phyloP scores from a whole-genome alignment of 2,113 vertebrate genomes.

The Myxocyprinus asiaticus region DNA sequence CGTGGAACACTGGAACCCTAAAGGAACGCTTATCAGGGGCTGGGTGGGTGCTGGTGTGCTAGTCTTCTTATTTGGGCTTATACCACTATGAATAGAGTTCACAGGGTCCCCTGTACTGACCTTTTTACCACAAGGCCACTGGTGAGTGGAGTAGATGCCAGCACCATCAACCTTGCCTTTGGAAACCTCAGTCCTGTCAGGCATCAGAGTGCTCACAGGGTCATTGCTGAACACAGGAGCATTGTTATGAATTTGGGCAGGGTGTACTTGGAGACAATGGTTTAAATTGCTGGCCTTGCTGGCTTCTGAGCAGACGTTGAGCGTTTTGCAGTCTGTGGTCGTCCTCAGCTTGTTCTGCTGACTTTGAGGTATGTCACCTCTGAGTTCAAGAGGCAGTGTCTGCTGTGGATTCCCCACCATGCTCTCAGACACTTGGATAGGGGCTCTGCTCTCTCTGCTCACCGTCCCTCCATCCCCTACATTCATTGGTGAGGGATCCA shows the following conservation, averaged over 20 bases:
- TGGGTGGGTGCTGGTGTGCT: constrained; percentile 84
- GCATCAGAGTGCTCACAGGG: constrained; percentile 52
- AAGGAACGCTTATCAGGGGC: constrained; percentile 85
- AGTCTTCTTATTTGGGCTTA: constrained; percentile 81
- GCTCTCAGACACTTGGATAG: constrained; percentile 72
- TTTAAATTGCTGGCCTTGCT: constrained; percentile 61
- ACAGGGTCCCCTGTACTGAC: constrained; percentile 63
- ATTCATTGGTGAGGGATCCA: constrained; percentile 94
- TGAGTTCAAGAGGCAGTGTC: constrained; percentile 75
- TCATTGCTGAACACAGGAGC: constrained; percentile 40
- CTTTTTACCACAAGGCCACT: constrained; percentile 67
- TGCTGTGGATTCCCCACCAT: constrained; percentile 80
- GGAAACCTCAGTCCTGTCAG: constrained; percentile 67
- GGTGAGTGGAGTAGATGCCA: constrained; percentile 61
- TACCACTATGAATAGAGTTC: constrained; percentile 66
- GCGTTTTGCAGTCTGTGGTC: constrained; percentile 71
- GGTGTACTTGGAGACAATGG: constrained; percentile 66
- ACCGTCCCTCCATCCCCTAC: constrained; percentile 82
- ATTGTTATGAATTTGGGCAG: constrained; percentile 63
- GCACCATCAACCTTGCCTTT: constrained; percentile 66
- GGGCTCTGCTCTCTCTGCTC: constrained; percentile 77
- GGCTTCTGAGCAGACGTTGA: constrained; percentile 67
- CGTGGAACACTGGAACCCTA: constrained; percentile 88
- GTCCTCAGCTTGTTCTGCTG: constrained; percentile 75
- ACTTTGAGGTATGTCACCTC: constrained; percentile 77